phyloP scores from a whole-genome alignment of 2,113 vertebrate genomes.

The Amphiprion ocellaris region DNA sequence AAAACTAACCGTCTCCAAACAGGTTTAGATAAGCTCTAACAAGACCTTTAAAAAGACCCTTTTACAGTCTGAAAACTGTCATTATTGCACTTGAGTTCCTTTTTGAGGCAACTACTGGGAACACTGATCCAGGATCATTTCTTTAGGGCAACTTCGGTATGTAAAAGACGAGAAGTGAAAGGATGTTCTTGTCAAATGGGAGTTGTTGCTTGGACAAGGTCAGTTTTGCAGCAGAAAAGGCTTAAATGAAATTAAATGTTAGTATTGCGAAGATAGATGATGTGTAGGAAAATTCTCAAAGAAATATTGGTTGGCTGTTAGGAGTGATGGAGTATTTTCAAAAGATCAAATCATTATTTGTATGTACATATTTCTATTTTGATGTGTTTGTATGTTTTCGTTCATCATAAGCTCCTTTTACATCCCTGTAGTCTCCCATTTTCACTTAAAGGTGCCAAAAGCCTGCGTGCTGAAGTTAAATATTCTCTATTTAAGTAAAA shows the following conservation, averaged over 20 bases:
- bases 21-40: too few relatives aligned
- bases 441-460: constrained; percentile 69
- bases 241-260: background rate
- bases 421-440: constrained; percentile 19
- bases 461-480: constrained; percentile 34
- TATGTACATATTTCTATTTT: constrained; percentile 71
- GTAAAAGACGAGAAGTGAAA: background rate
- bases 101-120: background rate
- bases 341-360: constrained; percentile 56
- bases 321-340: constrained; percentile 43
- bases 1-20: too few relatives aligned
- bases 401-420: constrained; percentile 28
- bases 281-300: background rate
- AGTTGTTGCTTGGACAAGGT: background rate
- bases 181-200: background rate
- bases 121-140: constrained; percentile 24
- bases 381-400: constrained; percentile 54
- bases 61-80: background rate
- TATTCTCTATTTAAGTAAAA: too few relatives aligned
- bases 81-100: background rate
- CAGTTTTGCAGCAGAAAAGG: background rate
- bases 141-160: constrained; percentile 35
- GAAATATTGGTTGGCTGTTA: background rate
- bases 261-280: accelerated
- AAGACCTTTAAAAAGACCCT: background rate